Evolutionary conservation across 2,113 vertebrate genomes (phyloP).

Genomic region (Myodes glareolus): DNA sequence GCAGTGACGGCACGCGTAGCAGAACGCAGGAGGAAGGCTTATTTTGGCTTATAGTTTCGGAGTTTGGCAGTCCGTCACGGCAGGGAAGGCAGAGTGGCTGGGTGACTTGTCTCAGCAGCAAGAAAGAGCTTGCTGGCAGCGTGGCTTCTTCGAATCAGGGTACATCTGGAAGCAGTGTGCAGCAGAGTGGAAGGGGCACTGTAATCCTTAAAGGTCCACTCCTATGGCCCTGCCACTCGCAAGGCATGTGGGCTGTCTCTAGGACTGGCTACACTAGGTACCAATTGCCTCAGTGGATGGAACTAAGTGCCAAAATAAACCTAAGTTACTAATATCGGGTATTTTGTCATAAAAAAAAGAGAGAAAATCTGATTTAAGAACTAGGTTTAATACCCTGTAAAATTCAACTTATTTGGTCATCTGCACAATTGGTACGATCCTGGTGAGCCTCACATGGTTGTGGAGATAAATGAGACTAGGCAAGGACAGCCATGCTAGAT

Average conservation of each 20-base stretch:
- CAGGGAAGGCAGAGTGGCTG: background rate
- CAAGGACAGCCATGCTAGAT: background rate
- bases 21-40: background rate
- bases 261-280: background rate
- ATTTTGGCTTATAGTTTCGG: background rate
- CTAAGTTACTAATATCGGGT: background rate
- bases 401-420: background rate
- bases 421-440: background rate
- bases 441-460: background rate
- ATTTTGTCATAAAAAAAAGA: background rate
- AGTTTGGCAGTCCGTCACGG: background rate
- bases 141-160: background rate
- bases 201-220: background rate
- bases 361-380: background rate
- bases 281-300: too few relatives aligned
- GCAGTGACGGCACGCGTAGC: background rate
- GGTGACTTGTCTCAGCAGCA: background rate
- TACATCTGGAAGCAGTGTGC: background rate
- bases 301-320: background rate
- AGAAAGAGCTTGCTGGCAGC: background rate
- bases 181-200: background rate
- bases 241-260: background rate
- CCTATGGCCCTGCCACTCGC: background rate
- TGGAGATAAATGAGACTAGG: background rate
- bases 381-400: background rate